phyloP scores from a whole-genome alignment of 2,113 vertebrate species.

The Coracopsis vasa region DNA sequence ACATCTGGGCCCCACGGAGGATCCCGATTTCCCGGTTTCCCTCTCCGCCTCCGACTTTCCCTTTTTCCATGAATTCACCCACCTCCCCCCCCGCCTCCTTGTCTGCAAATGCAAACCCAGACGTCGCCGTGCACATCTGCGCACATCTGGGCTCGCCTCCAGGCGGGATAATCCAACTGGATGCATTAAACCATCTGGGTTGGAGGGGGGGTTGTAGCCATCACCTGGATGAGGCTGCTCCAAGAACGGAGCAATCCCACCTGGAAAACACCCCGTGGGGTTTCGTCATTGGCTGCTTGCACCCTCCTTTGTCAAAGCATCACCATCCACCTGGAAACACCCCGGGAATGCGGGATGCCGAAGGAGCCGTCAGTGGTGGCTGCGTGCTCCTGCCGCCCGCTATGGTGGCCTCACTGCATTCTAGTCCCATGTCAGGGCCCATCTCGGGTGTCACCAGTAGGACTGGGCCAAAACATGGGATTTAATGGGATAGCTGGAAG shows the following conservation, averaged over 20 bases:
- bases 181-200: neutral
- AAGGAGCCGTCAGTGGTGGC: neutral
- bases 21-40: neutral
- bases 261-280: neutral
- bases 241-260: neutral
- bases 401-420: rapidly evolving
- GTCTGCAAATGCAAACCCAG: neutral
- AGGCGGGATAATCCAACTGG: neutral
- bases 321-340: neutral
- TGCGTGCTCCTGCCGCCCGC: neutral
- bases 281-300: neutral
- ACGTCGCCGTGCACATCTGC: neutral
- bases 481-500: neutral
- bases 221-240: neutral
- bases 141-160: neutral
- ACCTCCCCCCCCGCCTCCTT: rapidly evolving
- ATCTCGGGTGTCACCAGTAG: rapidly evolving
- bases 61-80: neutral
- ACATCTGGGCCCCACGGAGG: rapidly evolving
- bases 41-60: neutral
- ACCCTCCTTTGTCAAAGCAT: neutral
- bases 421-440: rapidly evolving
- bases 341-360: rapidly evolving
- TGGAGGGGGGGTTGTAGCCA: rapidly evolving
- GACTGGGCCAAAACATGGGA: rapidly evolving